Conservation (phyloP, 2,113 vertebrate genomes). For the Elaphurus davidianus region DNA sequence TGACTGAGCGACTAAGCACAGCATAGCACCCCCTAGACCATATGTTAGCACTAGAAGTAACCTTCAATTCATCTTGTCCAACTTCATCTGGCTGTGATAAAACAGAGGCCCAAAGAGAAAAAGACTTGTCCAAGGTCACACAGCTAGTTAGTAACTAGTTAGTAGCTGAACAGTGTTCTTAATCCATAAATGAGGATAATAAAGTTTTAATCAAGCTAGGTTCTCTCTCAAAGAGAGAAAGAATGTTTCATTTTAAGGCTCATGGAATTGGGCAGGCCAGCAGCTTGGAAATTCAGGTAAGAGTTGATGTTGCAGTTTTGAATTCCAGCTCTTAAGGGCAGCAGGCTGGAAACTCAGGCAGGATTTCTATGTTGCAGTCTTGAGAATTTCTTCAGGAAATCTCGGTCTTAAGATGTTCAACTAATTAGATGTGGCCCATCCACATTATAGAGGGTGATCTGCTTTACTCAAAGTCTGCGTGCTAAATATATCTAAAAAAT, state of each 20-base stretch:
- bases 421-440: neutral
- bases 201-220: neutral
- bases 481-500: neutral
- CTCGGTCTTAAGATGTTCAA: neutral
- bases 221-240: neutral
- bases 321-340: neutral
- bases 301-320: neutral
- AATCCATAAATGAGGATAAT: neutral
- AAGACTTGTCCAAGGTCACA: neutral
- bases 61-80: neutral
- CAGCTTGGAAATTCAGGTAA: neutral
- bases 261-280: neutral
- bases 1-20: no score
- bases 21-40: neutral
- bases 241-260: neutral
- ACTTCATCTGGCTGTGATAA: neutral
- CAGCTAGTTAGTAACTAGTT: neutral
- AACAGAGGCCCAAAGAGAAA: neutral
- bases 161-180: neutral
- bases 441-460: neutral
- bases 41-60: neutral
- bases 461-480: neutral
- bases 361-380: neutral
- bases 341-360: neutral
- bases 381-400: neutral